Base-by-base conservation (phyloP, 2,888 invertebrate genomes). In the Leptarthrus brevirostris region DNA sequence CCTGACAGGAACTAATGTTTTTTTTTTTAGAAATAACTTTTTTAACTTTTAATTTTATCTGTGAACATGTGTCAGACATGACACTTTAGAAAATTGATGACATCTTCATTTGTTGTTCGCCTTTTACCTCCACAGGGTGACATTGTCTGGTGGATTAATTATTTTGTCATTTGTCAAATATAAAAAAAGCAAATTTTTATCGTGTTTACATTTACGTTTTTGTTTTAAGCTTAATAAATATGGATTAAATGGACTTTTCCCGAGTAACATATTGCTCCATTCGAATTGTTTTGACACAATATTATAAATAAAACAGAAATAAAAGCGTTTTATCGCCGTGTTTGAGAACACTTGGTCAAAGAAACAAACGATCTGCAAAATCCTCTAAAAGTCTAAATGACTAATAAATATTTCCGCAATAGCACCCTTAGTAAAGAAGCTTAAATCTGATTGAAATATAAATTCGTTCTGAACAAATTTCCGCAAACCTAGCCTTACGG, bases 21-120 rank as follows among this genome's bases (percentile, higher is more conserved):
- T n/a, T 10, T 16, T 56, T 30, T n/a, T 10, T 24, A 14, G 14
- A 58, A 58, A 34, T 58, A 22, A 58, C 3, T 58, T 58, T 36
- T 18, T 18, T 58, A 58, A 14, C n/a, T n/a, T 18, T 36, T 58
- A 36, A 36, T 36, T 58, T 58, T 26, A 36, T 58, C 8, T 58
- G 36, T 58, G 58, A 58, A 58, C 58, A 58, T 36, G 58, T 58
- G 58, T 58, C 58, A 58, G 58, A 58, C 58, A 58, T 36, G 58
- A 20, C 58, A 58, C 18, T 34, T 58, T 58, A 34, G 58, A 58
- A 36, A 34, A 58, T 58, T 58, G 36, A 58, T 34, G 58, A 58
- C 36, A 58, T 58, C 58, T 58, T 58, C 58, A 58, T 58, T 58
- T 58, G 58, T 58, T 58, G 58, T 58, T 18, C 18, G 18, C 8